Conservation (phyloP, 2,797 vertebrate species). For the Dryobates pubescens region DNA sequence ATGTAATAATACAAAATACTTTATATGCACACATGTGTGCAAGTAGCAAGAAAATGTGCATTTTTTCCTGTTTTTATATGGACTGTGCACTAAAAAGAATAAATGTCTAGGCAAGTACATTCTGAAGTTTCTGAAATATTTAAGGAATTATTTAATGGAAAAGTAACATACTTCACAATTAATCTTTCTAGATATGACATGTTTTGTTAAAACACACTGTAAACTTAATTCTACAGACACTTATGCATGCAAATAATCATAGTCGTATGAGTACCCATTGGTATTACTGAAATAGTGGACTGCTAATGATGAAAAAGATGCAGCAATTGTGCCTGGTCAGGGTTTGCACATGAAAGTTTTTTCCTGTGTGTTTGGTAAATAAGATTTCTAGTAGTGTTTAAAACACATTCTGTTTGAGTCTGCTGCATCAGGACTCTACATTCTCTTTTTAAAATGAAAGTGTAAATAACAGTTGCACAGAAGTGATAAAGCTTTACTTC, state of each 20-base stretch:
- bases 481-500: conserved; percentile 10
- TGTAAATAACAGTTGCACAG: conserved; percentile 8
- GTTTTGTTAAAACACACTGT: neutral
- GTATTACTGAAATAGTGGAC: neutral
- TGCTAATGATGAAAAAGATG: neutral
- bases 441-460: conserved; percentile 18
- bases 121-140: neutral
- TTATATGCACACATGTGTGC: neutral
- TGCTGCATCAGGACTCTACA: neutral
- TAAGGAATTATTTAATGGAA: neutral
- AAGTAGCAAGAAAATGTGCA: neutral
- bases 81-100: neutral
- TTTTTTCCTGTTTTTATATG: neutral
- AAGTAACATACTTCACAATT: neutral
- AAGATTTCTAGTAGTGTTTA: neutral
- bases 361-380: neutral
- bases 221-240: neutral
- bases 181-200: neutral
- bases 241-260: neutral
- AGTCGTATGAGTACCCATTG: neutral
- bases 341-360: neutral
- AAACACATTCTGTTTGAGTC: neutral
- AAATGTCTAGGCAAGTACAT: neutral
- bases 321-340: neutral
- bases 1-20: neutral